Evolutionary conservation across 92 coral and sea anemone genomes (phyloP), one percentile per base, ranked within the genome.

Genomic region (Galaxea fascicularis): DNA sequence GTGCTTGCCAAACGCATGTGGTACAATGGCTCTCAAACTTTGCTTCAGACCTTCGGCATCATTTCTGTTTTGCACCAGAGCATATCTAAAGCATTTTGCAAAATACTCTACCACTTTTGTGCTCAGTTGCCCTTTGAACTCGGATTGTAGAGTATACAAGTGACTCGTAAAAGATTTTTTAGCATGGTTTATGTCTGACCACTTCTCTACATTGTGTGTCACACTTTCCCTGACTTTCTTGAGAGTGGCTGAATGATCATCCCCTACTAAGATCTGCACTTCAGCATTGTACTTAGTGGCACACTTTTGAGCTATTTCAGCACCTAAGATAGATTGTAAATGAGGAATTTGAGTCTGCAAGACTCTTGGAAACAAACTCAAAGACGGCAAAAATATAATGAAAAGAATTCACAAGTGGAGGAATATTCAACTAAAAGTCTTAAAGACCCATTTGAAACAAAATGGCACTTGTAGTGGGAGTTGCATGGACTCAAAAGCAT

Each of bases 1-100:
- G 30, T 86, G 90, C 4, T 86, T 41, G 26, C 90, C 90, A 71
- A 86, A 86, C 35, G 86, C 90, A 70, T 86, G 90, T 10, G 86
- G 80, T 24, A 86, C 56, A 9, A 86, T 71, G 10, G 90, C 86
- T 56, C 75, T 72, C 73, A 86, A 78, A 57, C 56, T 79, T 13
- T 18, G 75, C 69, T 68, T 64, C 64, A 83, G 29, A 12, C 88
- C 88, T 18, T 73, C 72, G 25, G 35, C 39, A 72, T 84, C 29
- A 49, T 65, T 73, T 13, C 74, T 74, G 49, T 84, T 84, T 35
- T 78, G 86, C 41, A 30, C 30, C 28, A 86, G 62, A 13, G 86
- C 90, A 86, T 86, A 79, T 17, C 21, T 45, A 17, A 78, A 54
- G 29, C 72, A n/a, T n/a, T n/a, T n/a, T n/a, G n/a, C n/a, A n/a